Evolutionary conservation across 92 coral and sea anemone species (phyloP).

Genomic region (Blastomussa wellsi): DNA sequence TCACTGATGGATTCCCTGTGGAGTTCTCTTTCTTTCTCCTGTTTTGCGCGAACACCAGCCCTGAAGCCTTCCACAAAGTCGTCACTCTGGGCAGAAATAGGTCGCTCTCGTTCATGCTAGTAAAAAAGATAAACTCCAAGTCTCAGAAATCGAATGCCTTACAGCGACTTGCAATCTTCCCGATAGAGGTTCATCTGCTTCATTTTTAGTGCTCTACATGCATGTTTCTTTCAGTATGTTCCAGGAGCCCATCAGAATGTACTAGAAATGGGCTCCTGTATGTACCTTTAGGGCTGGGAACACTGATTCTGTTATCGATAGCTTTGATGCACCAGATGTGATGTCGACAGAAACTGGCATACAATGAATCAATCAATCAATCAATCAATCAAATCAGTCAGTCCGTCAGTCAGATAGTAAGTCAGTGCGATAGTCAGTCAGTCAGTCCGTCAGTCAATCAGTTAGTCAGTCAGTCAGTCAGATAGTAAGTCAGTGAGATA

Average conservation of each 20-base stretch:
- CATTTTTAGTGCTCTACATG: not conserved
- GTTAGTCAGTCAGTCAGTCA: too few species aligned
- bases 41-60: slow-evolving; percentile 87
- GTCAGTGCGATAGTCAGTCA: too few species aligned
- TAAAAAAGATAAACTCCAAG: not conserved
- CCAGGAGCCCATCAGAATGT: too few species aligned
- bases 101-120: slow-evolving; percentile 65
- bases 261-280: too few species aligned
- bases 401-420: too few species aligned
- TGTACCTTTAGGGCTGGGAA: too few species aligned
- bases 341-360: too few species aligned
- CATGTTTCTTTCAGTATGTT: not conserved
- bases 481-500: too few species aligned
- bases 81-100: slow-evolving; percentile 79
- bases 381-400: too few species aligned
- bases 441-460: too few species aligned
- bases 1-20: slow-evolving; percentile 78
- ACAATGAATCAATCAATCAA: too few species aligned
- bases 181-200: not conserved
- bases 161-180: not conserved
- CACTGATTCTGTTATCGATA: too few species aligned
- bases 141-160: not conserved
- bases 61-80: slow-evolving; percentile 88
- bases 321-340: not conserved
- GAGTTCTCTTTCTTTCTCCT: slow-evolving; percentile 68